Evolutionary conservation across 1,140 invertebrate genomes (phyloP), one percentile per base, ranked within the genome.

Genomic region (Caenorhabditis briggsae): DNA sequence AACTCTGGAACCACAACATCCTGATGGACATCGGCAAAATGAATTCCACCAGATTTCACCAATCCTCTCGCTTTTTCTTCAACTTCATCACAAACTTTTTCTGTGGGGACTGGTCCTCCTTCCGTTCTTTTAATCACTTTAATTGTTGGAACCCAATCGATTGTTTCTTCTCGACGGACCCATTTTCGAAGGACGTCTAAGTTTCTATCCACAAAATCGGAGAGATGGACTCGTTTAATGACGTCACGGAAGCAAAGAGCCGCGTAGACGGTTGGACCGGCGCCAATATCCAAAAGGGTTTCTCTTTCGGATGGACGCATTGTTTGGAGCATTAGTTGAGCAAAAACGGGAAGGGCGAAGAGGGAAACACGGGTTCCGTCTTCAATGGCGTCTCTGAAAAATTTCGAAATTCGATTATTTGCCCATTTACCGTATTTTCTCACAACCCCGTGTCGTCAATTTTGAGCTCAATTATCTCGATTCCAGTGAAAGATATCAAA

Each of bases 311-410:
- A 53, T 33, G 64, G 58, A 9, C 88, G 85, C 23, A 88, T 61
- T 20, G 84, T 87, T 48, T 89, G 56, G 25, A 65, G 53, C 46
- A 90, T 84, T 9, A 89, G 41, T n/a, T 90, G 87, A 9, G 90
- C 90, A 83, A 91, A 90, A 56, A 89, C 90, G 6, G 90, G 90
- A 12, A 90, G 89, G 12, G 88, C 89, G 85, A 90, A 90, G 5
- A 90, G 88, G 14, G 89, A 91, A 2, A 90, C 46, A 61, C 90
- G 89, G 25, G 90, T 91, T 23, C 90, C 90, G 50, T 89, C 70
- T 53, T 90, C 58, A 48, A 90, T 89, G 14, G 90, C 70, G 18
- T 89, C 82, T 46, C 90, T 90, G 88, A 46, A 90, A 87, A 25
- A 33, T 33, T 33, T 33, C 33, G 33, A 33, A 33, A 33, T 33